A percentile compares a stretch with the other conserved stretches of the same genome.
phyloP scores from a whole-genome alignment of 2,113 vertebrate genomes.

The Sceloporus tristichus region DNA sequence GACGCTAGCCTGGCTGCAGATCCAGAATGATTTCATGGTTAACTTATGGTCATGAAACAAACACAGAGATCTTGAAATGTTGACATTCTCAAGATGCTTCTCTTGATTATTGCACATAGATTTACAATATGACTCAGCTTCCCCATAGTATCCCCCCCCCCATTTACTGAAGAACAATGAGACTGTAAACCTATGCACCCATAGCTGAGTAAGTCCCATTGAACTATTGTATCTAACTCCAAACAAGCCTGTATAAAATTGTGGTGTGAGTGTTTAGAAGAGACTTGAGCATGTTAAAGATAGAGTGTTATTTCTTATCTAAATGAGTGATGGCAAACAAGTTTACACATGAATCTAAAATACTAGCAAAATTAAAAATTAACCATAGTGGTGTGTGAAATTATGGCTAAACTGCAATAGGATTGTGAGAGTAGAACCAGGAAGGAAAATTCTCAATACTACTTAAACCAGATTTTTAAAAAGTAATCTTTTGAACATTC shows the following conservation, averaged over 20 bases:
- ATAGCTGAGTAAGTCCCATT: neutral
- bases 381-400: neutral
- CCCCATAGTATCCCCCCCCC: no score
- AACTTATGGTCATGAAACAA: no score
- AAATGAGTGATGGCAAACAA: neutral
- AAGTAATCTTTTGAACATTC: neutral
- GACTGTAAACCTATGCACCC: neutral
- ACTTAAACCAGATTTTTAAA: neutral
- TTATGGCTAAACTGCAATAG: no score
- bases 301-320: neutral
- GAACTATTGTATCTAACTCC: neutral
- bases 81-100: neutral
- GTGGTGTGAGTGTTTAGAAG: neutral
- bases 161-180: neutral
- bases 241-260: neutral
- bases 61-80: neutral
- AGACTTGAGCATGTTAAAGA: neutral
- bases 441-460: neutral
- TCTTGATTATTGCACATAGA: neutral
- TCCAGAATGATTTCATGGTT: neutral
- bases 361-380: neutral
- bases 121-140: neutral
- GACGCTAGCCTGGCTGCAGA: neutral
- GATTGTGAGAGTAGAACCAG: neutral
- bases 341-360: neutral